A percentile compares a stretch with the other conserved stretches of the same genome.
phyloP scores from a whole-genome alignment of 1,140 invertebrate genomes.

The Lucilia cuprina region DNA sequence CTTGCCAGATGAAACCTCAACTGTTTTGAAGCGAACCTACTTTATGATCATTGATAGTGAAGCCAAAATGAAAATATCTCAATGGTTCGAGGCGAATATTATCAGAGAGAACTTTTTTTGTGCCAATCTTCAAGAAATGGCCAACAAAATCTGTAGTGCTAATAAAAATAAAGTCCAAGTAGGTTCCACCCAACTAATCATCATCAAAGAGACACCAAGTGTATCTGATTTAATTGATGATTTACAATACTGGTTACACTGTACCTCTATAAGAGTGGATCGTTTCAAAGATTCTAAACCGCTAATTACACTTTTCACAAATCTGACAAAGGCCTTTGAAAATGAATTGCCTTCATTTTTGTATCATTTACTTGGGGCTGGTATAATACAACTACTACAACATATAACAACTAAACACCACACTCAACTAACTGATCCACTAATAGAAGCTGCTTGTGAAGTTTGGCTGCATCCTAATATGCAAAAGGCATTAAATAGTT shows the following conservation, averaged over 20 bases:
- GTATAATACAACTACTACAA: constrained; percentile 50
- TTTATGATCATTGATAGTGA: constrained; percentile 45
- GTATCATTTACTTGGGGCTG: constrained; percentile 47
- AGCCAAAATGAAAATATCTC: constrained; percentile 43
- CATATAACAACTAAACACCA: constrained; percentile 48
- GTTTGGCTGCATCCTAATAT: constrained; percentile 35
- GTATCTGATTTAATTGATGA: constrained; percentile 49
- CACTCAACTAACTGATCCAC: constrained; percentile 33
- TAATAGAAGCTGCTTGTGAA: constrained; percentile 38
- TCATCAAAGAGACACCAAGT: constrained; percentile 22
- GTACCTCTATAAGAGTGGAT: constrained; percentile 37
- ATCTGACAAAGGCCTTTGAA: constrained; percentile 18
- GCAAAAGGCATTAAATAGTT: background rate
- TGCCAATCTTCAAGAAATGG: constrained; percentile 49
- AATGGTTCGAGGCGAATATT: constrained; percentile 51
- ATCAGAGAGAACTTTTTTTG: constrained; percentile 52
- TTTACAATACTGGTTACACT: constrained; percentile 55
- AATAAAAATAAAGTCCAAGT: constrained; percentile 42
- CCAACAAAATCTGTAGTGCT: constrained; percentile 47
- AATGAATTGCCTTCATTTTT: constrained; percentile 46
- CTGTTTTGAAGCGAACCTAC: constrained; percentile 48
- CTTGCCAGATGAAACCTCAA: constrained; percentile 49
- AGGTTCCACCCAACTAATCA: constrained; percentile 11
- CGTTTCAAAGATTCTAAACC: background rate
- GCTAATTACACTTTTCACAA: constrained; percentile 9